phyloP scores from a whole-genome alignment of 64 coral and sea anemone genomes.

The Montipora capricornis region DNA sequence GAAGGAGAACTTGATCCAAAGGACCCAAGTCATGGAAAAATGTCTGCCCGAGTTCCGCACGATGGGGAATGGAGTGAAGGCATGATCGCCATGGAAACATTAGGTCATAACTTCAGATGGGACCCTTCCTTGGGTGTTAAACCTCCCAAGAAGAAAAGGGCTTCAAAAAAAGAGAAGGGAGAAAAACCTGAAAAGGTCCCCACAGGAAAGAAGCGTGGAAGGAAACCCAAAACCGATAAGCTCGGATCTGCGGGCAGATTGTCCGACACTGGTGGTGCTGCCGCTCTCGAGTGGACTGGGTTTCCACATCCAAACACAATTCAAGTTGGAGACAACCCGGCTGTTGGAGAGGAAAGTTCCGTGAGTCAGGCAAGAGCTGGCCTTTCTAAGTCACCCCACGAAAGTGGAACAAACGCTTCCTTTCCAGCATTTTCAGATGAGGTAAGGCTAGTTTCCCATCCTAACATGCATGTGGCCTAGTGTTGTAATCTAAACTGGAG shows the following conservation, averaged over 20 bases:
- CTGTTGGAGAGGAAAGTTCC: background rate
- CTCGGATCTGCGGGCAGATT: constrained; percentile 97
- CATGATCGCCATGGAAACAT: constrained; percentile 16
- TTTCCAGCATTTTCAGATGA: constrained; percentile 14
- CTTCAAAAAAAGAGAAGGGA: constrained; percentile 77
- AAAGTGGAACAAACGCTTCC: constrained; percentile 6
- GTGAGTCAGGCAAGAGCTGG: background rate
- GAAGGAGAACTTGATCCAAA: constrained; percentile 54
- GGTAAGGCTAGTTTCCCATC: background rate
- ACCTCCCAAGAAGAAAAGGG: constrained; percentile 84
- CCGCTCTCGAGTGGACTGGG: constrained; percentile 52
- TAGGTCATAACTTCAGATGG: constrained; percentile 31
- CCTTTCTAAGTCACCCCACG: background rate
- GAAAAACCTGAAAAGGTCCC: constrained; percentile 91
- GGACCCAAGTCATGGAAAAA: constrained; percentile 52
- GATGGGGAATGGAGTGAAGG: constrained; percentile 48
- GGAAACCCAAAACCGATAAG: constrained; percentile 97
- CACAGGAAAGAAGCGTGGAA: constrained; percentile 89
- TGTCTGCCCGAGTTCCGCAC: constrained; percentile 24
- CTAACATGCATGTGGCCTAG: background rate
- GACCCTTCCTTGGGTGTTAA: constrained; percentile 61
- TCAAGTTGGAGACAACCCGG: background rate
- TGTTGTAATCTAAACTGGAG: background rate
- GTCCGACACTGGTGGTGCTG: constrained; percentile 66
- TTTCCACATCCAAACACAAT: constrained; percentile 18